Base-by-base conservation (phyloP, 2,113 vertebrate species). In the Eolophus roseicapilla region DNA sequence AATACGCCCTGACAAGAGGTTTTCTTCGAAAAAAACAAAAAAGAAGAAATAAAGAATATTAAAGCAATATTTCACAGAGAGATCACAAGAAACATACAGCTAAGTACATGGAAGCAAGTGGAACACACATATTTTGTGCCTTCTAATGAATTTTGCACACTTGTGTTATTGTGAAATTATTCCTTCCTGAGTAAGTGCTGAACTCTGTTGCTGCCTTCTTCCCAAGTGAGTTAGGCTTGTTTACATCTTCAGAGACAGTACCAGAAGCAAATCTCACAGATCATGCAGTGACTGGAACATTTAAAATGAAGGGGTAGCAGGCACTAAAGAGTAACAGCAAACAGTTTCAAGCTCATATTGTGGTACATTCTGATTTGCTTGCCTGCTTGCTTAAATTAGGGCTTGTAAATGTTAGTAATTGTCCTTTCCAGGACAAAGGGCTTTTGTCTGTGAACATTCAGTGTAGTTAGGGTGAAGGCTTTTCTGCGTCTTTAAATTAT, bases 131-230 rank as follows among this genome's bases (percentile, higher is more conserved):
- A 50, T 90, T 86, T 41, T 90, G 93, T 97, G 91, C 96, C 96
- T 97, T 97, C 62, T 76, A 53, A 81, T 27, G 65, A 84, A 77
- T 94, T 96, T 95, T 94, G 80, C 92, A 89, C 87, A 76, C 15
- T 68, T 86, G 33, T 39, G 33, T 88, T 75, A 24, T 59, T 83
- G 62, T 70, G 60, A 75, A 78, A 59, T 75, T 63, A 43, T 21
- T 84, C 53, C 17, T 57, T 78, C 46, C 47, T 44, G 3, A 25
- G 6, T 68, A 86, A 78, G 49, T 77, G 41, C 81, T 86, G 52
- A 88, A 90, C 25, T 7, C 31, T 65, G 10, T 65, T 85, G 43
- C 64, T 89, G 41, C 84, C 60, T 92, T 75, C 64, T 87, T 60
- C 28, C 52, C 1, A 1, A 46, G 6, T 37, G 44, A 59, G 18